Base-by-base conservation (phyloP, 2,113 vertebrate species). In the Nothobranchius kuhntae region DNA sequence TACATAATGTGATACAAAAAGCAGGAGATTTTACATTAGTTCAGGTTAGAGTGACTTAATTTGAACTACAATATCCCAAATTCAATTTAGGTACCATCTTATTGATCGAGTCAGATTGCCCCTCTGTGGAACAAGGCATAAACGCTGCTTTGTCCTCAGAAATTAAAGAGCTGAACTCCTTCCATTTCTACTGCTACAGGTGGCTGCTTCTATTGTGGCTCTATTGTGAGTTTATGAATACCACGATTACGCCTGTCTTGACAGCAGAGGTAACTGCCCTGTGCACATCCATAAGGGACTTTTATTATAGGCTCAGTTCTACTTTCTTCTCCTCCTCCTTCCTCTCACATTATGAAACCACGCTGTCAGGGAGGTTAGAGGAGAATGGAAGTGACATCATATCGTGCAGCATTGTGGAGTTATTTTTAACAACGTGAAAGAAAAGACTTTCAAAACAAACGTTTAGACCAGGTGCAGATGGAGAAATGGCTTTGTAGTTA, bases 171-270 rank as follows among this genome's bases (percentile, higher is more conserved):
- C 75, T 75, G 77, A 83, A 86, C 76, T 79, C 85, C 70, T 57
- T 68, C 88, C 72, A 74, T 75, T 75, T 84, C 77, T 75, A 14
- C 55, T 56, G 78, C 75, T 77, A 62, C 84, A 87, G 63, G 65
- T 81, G 89, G 80, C 72, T 82, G 86, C 17, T 59, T 82, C 85
- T 68, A 86, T 88, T 89, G 86, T 88, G 44, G 64, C 74, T 77
- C 82, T 58, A 71, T 89, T 89, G 83, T 84, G 58, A 65, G 60
- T 85, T 62, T 72, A 47, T 87, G 83, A 91, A 88, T 89, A 75
- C 77, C 24, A 38, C 82, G 78, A 89, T 85, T 86, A 81, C 68
- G 40, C 61, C 80, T 65, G 61, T 82, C 76, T 75, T 58, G 56
- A 59, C 67, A 62, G 68, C 48, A 67, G 71, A 82, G 66, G 75